phyloP scores from a whole-genome alignment of 2,888 invertebrate species.

The Cantharis lateralis region DNA sequence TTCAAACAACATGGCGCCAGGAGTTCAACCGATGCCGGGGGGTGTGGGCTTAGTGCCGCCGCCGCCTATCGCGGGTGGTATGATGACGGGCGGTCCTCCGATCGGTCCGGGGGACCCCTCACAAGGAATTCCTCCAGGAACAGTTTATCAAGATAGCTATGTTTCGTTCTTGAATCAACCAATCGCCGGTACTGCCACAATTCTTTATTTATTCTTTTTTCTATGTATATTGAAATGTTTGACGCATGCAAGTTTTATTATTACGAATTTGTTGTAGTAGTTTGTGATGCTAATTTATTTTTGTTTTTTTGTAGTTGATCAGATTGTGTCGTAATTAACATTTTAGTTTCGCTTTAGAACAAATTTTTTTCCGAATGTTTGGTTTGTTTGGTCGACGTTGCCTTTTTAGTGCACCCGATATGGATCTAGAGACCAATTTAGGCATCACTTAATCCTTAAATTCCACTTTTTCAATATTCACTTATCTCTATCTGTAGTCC shows the following conservation, averaged over 20 bases:
- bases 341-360: neutral
- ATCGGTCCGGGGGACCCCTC: conserved; percentile 44
- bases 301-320: neutral
- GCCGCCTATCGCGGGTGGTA: conserved; percentile 17
- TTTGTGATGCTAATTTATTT: neutral
- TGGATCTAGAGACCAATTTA: neutral
- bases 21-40: conserved; percentile 14
- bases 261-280: neutral
- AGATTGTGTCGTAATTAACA: neutral
- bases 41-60: conserved; percentile 22
- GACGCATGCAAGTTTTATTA: conserved; percentile 47
- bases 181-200: conserved; percentile 56
- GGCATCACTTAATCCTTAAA: too few species aligned
- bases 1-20: conserved; percentile 39
- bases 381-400: neutral
- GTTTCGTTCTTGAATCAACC: conserved; percentile 70
- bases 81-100: conserved; percentile 33
- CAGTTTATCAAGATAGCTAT: conserved; percentile 70
- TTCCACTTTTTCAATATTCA: too few species aligned
- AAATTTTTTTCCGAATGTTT: neutral
- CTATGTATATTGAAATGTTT: conserved; percentile 44
- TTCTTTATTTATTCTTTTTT: conserved; percentile 44
- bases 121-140: conserved; percentile 49
- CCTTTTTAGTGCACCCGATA: neutral
- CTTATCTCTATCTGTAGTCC: too few species aligned